Percentiles rank a stretch among this genome's conserved stretches.
phyloP scores from a whole-genome alignment of 2,888 invertebrate species.

The Pediacus dermestoides region DNA sequence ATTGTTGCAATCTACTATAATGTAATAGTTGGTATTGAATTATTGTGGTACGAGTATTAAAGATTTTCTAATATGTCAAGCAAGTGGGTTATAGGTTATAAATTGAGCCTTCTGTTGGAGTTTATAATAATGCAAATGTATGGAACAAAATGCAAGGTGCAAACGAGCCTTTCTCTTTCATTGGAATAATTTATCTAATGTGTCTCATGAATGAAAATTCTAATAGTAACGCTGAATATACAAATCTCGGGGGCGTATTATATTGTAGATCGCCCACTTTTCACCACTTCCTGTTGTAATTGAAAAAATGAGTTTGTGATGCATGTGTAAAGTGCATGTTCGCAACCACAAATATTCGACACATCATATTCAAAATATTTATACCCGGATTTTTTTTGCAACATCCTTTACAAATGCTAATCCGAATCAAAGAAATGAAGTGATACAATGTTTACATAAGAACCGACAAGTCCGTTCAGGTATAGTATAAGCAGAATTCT shows the following conservation, averaged over 20 bases:
- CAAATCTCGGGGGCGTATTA: conserved; percentile 22
- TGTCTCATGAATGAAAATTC: conserved; percentile 30
- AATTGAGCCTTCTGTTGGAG: no score
- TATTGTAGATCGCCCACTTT: conserved; percentile 25
- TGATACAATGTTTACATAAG: no score
- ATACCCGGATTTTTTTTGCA: no score
- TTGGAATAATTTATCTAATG: conserved; percentile 24
- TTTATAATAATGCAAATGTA: conserved; percentile 1
- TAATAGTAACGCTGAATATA: conserved; percentile 24
- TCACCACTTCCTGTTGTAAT: conserved; percentile 25
- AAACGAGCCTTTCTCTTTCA: conserved; percentile 22
- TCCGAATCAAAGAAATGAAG: not conserved
- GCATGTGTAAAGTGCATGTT: no score
- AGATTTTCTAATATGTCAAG: no score
- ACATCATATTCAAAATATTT: no score
- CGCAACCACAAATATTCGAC: no score
- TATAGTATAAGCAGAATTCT: not conserved
- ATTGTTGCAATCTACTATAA: no score
- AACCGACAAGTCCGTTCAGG: not conserved
- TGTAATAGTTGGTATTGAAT: no score
- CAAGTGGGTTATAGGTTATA: no score
- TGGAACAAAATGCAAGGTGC: conserved; percentile 9
- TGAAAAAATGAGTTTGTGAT: conserved; percentile 12
- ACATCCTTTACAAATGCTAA: no score
- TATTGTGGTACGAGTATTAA: no score